phyloP scores from a whole-genome alignment of 2,888 invertebrate species.

The Microplitis manilae region DNA sequence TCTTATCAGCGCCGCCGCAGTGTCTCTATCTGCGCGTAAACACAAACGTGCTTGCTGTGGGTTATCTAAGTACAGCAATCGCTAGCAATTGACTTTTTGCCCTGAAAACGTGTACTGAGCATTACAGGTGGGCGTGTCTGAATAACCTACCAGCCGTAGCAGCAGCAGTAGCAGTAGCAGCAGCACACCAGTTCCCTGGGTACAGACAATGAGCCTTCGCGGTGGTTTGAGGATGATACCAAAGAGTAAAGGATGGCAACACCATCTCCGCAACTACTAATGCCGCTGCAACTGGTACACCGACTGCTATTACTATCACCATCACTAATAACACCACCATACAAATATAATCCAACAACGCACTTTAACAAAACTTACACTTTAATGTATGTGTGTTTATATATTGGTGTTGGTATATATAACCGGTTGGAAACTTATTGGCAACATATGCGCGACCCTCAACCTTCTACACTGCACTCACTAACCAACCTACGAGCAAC shows the following conservation, averaged over 20 bases:
- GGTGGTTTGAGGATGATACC: conserved; percentile 3
- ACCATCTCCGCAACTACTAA: neutral
- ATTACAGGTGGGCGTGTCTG: conserved; percentile 27
- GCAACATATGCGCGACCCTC: conserved; percentile 59
- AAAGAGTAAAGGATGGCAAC: neutral
- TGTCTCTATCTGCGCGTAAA: conserved; percentile 34
- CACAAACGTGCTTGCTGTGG: conserved; percentile 23
- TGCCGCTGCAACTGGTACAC: no score
- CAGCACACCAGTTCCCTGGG: neutral
- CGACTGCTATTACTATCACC: neutral
- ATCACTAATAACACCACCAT: conserved; percentile 18
- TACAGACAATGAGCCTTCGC: conserved; percentile 10
- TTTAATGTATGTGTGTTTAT: neutral
- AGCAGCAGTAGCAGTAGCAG: no score
- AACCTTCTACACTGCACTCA: conserved; percentile 24
- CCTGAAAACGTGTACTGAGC: conserved; percentile 25
- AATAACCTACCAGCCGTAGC: neutral
- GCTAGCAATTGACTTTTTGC: conserved; percentile 40
- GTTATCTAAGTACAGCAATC: conserved; percentile 38
- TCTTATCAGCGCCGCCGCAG: conserved; percentile 35
- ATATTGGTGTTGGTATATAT: neutral
- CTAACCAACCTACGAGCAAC: neutral
- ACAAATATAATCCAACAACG: conserved; percentile 14
- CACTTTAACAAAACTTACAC: conserved; percentile 31
- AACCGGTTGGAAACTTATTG: conserved; percentile 58